These are phyloP conservation scores for Salticus scenicus DNA, from an alignment of 2,888 invertebrate species.

Conservation along the genomic window DNA sequence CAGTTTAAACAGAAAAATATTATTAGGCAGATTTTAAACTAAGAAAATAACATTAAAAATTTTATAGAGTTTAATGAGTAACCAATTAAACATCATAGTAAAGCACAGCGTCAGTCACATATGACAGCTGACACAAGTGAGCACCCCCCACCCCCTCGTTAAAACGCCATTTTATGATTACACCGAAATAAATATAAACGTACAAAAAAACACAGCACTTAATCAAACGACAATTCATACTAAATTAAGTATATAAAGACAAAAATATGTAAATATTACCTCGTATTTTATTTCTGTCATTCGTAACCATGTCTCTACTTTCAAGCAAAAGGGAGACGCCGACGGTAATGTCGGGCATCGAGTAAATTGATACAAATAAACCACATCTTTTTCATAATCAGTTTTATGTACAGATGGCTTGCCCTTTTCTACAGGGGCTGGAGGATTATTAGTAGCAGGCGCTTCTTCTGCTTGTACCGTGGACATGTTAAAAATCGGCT, in stretches of 20 bases:
- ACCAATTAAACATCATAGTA: no score
- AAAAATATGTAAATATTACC: slow-evolving; percentile 80
- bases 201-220: background rate
- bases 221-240: background rate
- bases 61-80: no score
- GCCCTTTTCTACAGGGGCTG: slow-evolving; percentile 39
- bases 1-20: no score
- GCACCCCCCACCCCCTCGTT: background rate
- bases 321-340: slow-evolving; percentile 93
- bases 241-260: background rate
- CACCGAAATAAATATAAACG: background rate
- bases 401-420: slow-evolving; percentile 86
- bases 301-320: slow-evolving; percentile 96
- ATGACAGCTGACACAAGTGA: background rate
- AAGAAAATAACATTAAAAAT: no score
- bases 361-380: slow-evolving; percentile 95
- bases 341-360: slow-evolving; percentile 92
- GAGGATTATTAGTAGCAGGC: slow-evolving; percentile 46
- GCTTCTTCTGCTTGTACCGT: slow-evolving; percentile 58
- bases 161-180: background rate
- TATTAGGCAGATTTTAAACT: no score
- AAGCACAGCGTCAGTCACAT: background rate
- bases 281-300: slow-evolving; percentile 94
- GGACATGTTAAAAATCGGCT: slow-evolving; percentile 36
- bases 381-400: slow-evolving; percentile 92